Base-by-base conservation (phyloP, 2,888 invertebrate species). In the Saturnia pavonia region DNA sequence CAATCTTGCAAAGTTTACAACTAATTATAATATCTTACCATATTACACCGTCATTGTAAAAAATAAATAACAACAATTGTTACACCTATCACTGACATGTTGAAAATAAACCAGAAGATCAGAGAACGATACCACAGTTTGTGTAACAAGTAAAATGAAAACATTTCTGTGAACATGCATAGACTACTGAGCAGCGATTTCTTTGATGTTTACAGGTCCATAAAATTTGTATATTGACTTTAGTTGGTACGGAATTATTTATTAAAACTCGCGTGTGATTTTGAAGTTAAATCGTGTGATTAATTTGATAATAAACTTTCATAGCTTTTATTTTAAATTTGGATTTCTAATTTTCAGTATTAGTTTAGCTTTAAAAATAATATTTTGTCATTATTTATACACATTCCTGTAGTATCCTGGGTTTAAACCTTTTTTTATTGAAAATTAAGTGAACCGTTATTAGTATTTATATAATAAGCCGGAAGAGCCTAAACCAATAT, bases 201-300 rank as follows among this genome's bases (percentile, higher is more conserved):
- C 85, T 87, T 87, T 87, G 86, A 87, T 85, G 78, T 82, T 60
- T 70, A 74, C 73, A 69, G 76, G 79, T 83, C 82, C 80, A 82
- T 85, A 83, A 82, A 82, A 76, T 60, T 72, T 72, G 72, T 66
- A 70, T 68, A 77, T 76, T 71, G 76, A 80, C 75, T 78, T 73
- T 72, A 69, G 70, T 74, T 74, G 71, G 74, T 75, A 70, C 72
- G 68, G 67, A 77, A 74, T 77, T 77, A 79, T 78, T 79, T 76
- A 71, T 68, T 68, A 27, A 42, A 42, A 25, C 34, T 25, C 57
- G 27, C 51, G 14, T 63, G 57, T 65, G 3, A 40, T 40, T 65
- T 65, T 3, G 4, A 19, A 65, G 40, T 11, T 19, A 40, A 19
- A 40, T 40, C 22, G 34, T 34, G 7, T 34, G 63, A 63, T 40